A percentile compares a stretch with the other conserved stretches of the same genome.
phyloP scores from a whole-genome alignment of 2,888 invertebrate genomes.

The Celastrina argiolus region DNA sequence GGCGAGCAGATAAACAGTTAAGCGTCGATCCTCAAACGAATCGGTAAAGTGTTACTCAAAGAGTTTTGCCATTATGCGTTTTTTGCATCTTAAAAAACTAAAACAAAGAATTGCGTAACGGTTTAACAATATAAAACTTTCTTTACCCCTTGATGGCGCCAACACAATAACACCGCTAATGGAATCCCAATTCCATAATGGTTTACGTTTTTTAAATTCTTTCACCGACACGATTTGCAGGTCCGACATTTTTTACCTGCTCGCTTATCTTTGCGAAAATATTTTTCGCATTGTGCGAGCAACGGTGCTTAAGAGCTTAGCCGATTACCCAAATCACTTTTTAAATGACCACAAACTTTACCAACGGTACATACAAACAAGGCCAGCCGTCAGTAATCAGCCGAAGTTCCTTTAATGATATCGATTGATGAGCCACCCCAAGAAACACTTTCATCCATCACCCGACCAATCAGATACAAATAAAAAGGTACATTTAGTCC shows the following conservation, averaged over 20 bases:
- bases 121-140: conserved; percentile 17
- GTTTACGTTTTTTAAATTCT: conserved; percentile 11
- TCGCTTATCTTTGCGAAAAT: conserved; percentile 15
- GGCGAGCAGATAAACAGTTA: conserved; percentile 8
- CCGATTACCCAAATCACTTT: background rate
- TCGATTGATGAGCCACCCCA: conserved; percentile 34
- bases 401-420: conserved; percentile 6
- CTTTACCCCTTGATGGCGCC: conserved; percentile 20
- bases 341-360: background rate
- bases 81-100: conserved; percentile 4
- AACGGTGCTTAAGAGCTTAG: conserved; percentile 10
- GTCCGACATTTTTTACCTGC: conserved; percentile 13
- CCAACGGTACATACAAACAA: background rate
- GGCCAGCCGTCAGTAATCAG: background rate
- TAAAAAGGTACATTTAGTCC: conserved; percentile 57
- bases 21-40: conserved; percentile 7
- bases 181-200: background rate
- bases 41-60: conserved; percentile 13
- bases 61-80: conserved; percentile 3
- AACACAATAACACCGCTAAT: conserved; percentile 12
- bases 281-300: background rate
- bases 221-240: conserved; percentile 14
- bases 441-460: conserved; percentile 66
- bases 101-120: conserved; percentile 16
- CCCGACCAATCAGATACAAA: conserved; percentile 66